Conservation (phyloP, 2,888 invertebrate genomes). For the Lasioglossum zephyrum region DNA sequence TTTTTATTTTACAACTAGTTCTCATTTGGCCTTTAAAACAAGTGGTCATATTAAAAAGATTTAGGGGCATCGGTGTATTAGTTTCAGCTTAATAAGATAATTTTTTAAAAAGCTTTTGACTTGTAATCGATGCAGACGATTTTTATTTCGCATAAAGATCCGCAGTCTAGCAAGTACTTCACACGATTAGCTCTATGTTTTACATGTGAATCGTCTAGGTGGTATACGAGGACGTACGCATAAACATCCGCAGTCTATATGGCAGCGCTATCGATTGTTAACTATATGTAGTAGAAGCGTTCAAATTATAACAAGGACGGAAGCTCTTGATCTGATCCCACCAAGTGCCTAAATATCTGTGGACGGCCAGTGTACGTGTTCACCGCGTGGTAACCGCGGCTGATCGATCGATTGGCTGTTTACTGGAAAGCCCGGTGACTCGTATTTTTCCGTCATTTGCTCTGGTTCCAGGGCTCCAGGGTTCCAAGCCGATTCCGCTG, state of each 20-base stretch:
- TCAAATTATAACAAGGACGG: not conserved
- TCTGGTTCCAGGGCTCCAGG: slow-evolving; percentile 37
- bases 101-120: too few relatives aligned
- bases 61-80: too few relatives aligned
- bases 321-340: not conserved
- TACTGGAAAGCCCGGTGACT: slow-evolving; percentile 63
- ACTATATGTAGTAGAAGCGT: not conserved
- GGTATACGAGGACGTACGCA: not conserved
- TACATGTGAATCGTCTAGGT: too few relatives aligned
- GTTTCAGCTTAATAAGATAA: too few relatives aligned
- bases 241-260: not conserved
- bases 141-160: too few relatives aligned
- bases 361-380: slow-evolving; percentile 22
- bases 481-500: slow-evolving; percentile 33
- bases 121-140: too few relatives aligned
- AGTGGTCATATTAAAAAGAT: too few relatives aligned
- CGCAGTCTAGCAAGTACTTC: too few relatives aligned
- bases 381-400: slow-evolving; percentile 44
- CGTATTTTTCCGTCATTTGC: slow-evolving; percentile 64
- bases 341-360: not conserved
- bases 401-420: slow-evolving; percentile 64
- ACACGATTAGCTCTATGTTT: too few relatives aligned
- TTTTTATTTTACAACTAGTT: too few relatives aligned
- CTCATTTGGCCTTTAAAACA: too few relatives aligned
- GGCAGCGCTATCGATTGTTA: not conserved